Evolutionary conservation across 1,140 invertebrate genomes (phyloP), one percentile per base, ranked within the genome.

Genomic region (Drosophila ambigua): DNA sequence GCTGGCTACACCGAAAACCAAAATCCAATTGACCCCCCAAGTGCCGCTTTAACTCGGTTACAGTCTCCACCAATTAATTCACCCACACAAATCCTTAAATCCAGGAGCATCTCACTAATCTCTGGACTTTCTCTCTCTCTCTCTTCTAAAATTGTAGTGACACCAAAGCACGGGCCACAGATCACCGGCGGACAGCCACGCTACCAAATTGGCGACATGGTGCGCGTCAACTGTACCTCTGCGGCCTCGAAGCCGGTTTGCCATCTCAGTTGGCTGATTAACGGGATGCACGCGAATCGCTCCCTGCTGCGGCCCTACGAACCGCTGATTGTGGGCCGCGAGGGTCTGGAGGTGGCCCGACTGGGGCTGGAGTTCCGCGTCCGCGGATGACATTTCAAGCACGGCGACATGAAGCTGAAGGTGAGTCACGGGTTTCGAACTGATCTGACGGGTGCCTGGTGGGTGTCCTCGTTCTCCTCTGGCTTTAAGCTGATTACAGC

Each of bases 181-280:
- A 98, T 98, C 91, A 94, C 94, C 2, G 97, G 97, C 7, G 96
- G 96, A 39, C 94, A 94, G 62, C 94, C 95, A 0, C 94, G 96
- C 41, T 98, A 98, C 92, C 95, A 96, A 80, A 94, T 96, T 41
- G 96, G 96, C 16, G 97, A 97, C 79, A 93, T 94, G n/a, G 96
- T 98, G 7, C 93, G 95, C 43, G 95, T 97, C 28, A 97, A 97
- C 92, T 97, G 97, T 92, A 97, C 96, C 11, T 97, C 96, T 20
- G 95, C 95, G 11, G 93, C 94, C 66, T 97, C 96, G 4, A 95
- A 97, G 81, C 97, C 97, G 1, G 96, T 96, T 2, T 96, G 96
- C 39, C 94, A 96, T 76, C 94, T 98, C 49, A 94, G 94, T 35
- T 98, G 97, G 97, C 97, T 96, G 93, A 96, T 98, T 91, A 98